Evolutionary conservation across 1,140 invertebrate genomes (phyloP).

Genomic region (Spodoptera frugiperda): DNA sequence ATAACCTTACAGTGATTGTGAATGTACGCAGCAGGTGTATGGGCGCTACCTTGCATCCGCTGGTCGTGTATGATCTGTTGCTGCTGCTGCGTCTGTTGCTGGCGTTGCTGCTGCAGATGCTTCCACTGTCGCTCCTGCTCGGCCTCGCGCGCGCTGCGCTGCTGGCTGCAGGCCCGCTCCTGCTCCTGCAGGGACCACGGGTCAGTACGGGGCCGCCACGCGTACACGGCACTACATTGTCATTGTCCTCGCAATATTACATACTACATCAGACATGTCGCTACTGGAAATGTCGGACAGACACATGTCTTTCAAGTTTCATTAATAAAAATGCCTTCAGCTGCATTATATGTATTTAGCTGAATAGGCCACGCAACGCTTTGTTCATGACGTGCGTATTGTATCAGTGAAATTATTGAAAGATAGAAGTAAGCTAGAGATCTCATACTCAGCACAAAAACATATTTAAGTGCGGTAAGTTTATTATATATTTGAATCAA

Average conservation of each 20-base stretch:
- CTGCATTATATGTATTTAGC: not conserved
- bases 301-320: not conserved
- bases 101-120: constrained; percentile 92
- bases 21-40: too few relatives aligned
- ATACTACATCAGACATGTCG: not conserved
- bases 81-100: constrained; percentile 93
- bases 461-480: constrained; percentile 25
- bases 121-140: constrained; percentile 96
- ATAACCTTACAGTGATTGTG: too few relatives aligned
- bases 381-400: not conserved
- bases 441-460: constrained; percentile 7
- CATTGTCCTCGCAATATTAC: constrained; percentile 35
- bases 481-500: constrained; percentile 40
- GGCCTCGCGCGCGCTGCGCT: constrained; percentile 89
- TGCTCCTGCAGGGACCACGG: constrained; percentile 69
- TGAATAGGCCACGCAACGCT: not conserved
- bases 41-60: constrained; percentile 88
- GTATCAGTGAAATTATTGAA: not conserved
- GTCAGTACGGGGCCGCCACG: not conserved
- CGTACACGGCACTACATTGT: constrained; percentile 34
- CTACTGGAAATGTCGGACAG: not conserved
- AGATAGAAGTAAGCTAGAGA: not conserved
- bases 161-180: constrained; percentile 77
- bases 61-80: constrained; percentile 93
- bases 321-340: constrained; percentile 4